A percentile compares a stretch with the other conserved stretches of the same genome.
These are phyloP conservation scores for Trinectes maculatus DNA, from an alignment of 2,113 vertebrate species.

Conservation along the genomic window DNA sequence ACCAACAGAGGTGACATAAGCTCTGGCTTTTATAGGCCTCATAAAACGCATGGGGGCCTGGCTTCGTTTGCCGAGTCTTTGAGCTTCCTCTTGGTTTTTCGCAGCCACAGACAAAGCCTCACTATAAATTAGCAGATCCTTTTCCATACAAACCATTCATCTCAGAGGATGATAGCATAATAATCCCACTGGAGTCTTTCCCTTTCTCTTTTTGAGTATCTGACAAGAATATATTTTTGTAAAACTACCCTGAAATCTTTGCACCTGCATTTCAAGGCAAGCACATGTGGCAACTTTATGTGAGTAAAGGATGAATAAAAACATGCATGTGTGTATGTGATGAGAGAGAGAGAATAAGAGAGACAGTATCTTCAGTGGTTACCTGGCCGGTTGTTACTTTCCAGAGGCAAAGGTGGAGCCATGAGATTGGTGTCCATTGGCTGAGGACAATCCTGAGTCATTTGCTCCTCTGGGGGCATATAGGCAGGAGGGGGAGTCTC, in stretches of 20 bases:
- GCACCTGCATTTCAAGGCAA: conserved; percentile 63
- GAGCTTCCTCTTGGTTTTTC: conserved; percentile 39
- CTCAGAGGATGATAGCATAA: conserved; percentile 14
- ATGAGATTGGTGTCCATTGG: conserved; percentile 98
- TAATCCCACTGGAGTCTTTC: conserved; percentile 4
- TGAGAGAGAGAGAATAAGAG: neutral
- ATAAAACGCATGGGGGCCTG: conserved; percentile 61
- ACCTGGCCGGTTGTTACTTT: conserved; percentile 91
- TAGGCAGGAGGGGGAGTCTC: conserved; percentile 98
- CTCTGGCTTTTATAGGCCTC: conserved; percentile 55
- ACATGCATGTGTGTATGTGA: neutral
- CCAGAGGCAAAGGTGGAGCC: conserved; percentile 87
- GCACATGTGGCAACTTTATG: conserved; percentile 49
- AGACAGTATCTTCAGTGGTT: conserved; percentile 42
- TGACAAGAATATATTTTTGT: neutral
- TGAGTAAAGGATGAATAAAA: conserved; percentile 43
- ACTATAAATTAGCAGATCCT: conserved; percentile 31
- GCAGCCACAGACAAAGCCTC: conserved; percentile 44
- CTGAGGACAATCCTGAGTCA: conserved; percentile 95
- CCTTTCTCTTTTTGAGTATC: conserved; percentile 27
- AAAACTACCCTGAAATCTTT: conserved; percentile 38
- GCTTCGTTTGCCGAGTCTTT: conserved; percentile 54
- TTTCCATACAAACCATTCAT: conserved; percentile 12
- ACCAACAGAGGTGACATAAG: conserved; percentile 66
- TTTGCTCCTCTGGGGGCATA: conserved; percentile 95